Conservation (phyloP, 2,113 vertebrate species). For the Atrichornis clamosus region DNA sequence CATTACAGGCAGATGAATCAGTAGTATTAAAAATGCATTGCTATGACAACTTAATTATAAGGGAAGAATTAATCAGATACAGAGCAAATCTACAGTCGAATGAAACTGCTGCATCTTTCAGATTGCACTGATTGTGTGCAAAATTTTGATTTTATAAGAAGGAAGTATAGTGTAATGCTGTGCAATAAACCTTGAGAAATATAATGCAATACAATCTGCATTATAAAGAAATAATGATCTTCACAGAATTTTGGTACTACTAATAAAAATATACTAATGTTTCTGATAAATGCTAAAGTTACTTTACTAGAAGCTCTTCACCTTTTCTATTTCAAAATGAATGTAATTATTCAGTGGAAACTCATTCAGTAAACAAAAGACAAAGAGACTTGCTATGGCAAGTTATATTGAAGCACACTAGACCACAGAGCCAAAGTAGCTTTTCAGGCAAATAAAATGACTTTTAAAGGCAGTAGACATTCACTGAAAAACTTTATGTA, state of each 20-base stretch:
- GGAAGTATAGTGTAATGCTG: background rate
- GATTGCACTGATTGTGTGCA: background rate
- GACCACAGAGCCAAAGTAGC: background rate
- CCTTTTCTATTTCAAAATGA: background rate
- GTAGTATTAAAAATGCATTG: constrained; percentile 11
- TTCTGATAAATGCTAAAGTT: background rate
- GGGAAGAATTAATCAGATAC: constrained; percentile 4
- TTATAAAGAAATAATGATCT: background rate
- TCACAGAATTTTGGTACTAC: background rate
- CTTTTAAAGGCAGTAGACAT: background rate
- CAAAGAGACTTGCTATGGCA: background rate
- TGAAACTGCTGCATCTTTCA: background rate
- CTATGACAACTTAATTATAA: constrained; percentile 42
- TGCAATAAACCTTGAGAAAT: background rate
- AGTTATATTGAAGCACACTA: background rate
- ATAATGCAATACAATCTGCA: background rate
- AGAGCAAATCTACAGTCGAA: background rate
- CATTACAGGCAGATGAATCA: background rate
- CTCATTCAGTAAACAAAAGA: background rate
- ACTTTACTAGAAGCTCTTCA: background rate
- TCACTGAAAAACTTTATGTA: background rate
- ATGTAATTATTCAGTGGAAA: background rate
- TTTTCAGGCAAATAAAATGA: background rate
- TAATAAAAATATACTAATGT: background rate
- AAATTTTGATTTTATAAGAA: background rate